Evolutionary conservation across 1,140 invertebrate species (phyloP).

Genomic region (Drosophila tristis): DNA sequence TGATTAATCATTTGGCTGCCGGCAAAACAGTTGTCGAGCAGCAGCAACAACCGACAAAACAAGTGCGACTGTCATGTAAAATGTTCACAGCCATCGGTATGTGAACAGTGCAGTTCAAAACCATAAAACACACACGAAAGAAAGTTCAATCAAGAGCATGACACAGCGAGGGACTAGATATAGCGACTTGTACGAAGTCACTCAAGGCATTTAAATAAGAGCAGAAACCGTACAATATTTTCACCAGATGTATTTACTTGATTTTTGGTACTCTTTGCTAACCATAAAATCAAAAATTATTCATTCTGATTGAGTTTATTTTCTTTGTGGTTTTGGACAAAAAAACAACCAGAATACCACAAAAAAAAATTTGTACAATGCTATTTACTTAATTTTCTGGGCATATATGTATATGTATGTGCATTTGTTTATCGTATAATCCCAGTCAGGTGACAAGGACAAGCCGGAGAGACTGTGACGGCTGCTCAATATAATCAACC

Average conservation of each 20-base stretch:
- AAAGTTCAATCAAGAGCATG: neutral
- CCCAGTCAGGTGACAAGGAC: neutral
- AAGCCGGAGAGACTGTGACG: neutral
- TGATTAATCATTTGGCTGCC: conserved; percentile 47
- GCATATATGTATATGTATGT: conserved; percentile 2
- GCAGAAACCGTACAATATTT: neutral
- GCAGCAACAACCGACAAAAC: conserved; percentile 19
- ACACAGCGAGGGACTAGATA: too few species aligned
- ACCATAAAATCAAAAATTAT: conserved; percentile 30
- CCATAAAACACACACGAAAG: neutral
- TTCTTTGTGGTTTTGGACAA: too few species aligned
- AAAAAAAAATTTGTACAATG: neutral
- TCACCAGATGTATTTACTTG: neutral
- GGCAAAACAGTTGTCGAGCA: conserved; percentile 30
- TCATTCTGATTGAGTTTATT: conserved; percentile 14
- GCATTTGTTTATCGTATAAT: neutral
- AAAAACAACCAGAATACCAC: neutral
- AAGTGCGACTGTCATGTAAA: conserved; percentile 17
- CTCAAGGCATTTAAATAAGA: too few species aligned
- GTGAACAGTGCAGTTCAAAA: neutral
- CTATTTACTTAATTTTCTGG: neutral
- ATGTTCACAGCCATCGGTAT: neutral
- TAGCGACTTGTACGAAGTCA: too few species aligned
- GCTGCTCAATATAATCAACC: conserved; percentile 7
- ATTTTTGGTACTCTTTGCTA: conserved; percentile 1